These are phyloP conservation scores for Pseudorasbora parva DNA, from an alignment of 2,113 vertebrate genomes.

Conservation along the genomic window DNA sequence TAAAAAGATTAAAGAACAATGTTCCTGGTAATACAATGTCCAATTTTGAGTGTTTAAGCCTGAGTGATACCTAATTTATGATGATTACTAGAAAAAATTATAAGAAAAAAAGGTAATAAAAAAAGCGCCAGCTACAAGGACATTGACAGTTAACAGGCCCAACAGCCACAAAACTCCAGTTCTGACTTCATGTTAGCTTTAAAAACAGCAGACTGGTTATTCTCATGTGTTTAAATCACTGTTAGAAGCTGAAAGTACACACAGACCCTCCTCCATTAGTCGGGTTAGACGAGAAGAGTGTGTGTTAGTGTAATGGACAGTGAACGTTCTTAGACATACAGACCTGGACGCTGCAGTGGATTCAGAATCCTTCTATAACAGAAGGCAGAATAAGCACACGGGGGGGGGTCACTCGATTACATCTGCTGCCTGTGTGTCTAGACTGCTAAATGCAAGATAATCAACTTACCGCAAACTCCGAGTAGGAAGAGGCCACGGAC, in stretches of 20 bases:
- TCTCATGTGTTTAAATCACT: not conserved
- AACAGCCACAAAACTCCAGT: not conserved
- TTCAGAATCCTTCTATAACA: constrained; percentile 69
- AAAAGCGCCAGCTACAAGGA: too few species aligned
- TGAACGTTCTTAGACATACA: constrained; percentile 52
- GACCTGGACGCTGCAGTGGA: constrained; percentile 64
- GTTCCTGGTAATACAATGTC: too few species aligned
- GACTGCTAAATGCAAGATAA: constrained; percentile 64
- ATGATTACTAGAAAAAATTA: too few species aligned
- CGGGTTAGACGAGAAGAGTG: constrained; percentile 22
- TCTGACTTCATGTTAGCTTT: not conserved
- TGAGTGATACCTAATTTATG: too few species aligned
- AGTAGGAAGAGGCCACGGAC: constrained; percentile 91
- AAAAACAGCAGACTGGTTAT: not conserved
- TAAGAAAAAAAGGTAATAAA: too few species aligned
- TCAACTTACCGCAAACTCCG: constrained; percentile 93
- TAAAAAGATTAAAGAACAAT: too few species aligned
- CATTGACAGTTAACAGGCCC: too few species aligned
- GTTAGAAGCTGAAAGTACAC: not conserved
- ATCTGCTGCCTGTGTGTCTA: constrained; percentile 52
- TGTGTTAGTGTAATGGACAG: constrained; percentile 30
- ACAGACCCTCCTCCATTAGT: constrained; percentile 33
- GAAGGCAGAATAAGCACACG: constrained; percentile 53
- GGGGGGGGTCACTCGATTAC: not conserved
- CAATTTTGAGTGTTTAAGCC: too few species aligned